phyloP scores from a whole-genome alignment of 2,797 vertebrate species.

The Hephaestus fuliginosus region DNA sequence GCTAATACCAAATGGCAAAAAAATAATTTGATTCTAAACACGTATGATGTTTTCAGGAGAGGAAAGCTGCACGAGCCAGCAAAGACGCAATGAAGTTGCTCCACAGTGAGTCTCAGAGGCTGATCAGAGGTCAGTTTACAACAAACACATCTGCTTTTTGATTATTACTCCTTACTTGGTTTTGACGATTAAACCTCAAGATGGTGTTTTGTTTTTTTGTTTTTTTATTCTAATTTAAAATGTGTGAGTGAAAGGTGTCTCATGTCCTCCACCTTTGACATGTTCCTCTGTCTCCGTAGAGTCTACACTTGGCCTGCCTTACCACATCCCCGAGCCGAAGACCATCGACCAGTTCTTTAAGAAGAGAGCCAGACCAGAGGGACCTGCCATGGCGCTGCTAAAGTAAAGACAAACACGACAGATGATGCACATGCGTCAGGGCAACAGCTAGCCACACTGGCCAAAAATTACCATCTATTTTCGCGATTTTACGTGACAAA shows the following conservation, averaged over 20 bases:
- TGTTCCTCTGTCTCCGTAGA: slow-evolving; percentile 81
- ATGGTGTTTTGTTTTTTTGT: background rate
- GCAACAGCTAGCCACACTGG: no score
- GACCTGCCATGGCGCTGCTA: slow-evolving; percentile 91
- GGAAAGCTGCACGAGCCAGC: slow-evolving; percentile 93
- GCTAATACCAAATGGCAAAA: background rate
- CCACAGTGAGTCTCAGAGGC: slow-evolving; percentile 95
- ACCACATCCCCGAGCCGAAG: slow-evolving; percentile 95
- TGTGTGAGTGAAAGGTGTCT: background rate
- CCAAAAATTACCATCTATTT: background rate
- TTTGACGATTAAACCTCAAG: background rate
- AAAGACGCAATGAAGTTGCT: slow-evolving; percentile 95
- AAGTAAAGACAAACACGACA: slow-evolving; percentile 87
- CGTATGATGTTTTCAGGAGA: slow-evolving; percentile 85
- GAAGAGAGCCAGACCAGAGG: slow-evolving; percentile 86
- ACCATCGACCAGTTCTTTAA: slow-evolving; percentile 94
- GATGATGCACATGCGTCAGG: background rate
- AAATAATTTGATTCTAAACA: background rate
- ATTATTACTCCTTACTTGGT: background rate
- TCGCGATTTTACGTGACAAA: background rate
- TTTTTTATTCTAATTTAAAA: slow-evolving; percentile 5
- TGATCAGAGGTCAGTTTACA: slow-evolving; percentile 92
- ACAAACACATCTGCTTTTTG: background rate
- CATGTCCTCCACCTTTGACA: background rate
- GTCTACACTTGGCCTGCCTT: slow-evolving; percentile 91